phyloP scores from a whole-genome alignment of 2,113 vertebrate species.

The Cephalopholis sonnerati region DNA sequence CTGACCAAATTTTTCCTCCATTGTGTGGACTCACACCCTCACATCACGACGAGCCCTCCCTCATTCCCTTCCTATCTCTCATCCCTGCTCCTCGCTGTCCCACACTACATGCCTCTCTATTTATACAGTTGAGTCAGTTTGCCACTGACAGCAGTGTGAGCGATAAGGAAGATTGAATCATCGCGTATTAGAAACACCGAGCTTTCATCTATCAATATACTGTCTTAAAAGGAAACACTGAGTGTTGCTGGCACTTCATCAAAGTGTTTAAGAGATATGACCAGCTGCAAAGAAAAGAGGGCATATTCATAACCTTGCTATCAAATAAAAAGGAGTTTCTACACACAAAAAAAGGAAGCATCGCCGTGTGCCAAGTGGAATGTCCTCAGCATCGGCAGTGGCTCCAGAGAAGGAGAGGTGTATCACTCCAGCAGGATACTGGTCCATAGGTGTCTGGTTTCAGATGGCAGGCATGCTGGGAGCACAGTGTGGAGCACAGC shows the following conservation, averaged over 20 bases:
- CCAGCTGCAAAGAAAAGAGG: neutral
- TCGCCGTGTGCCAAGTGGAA: slow-evolving; percentile 34
- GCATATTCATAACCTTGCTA: neutral
- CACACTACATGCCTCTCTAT: slow-evolving; percentile 76
- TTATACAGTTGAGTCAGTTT: slow-evolving; percentile 79
- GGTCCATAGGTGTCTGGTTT: slow-evolving; percentile 77
- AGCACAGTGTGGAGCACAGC: slow-evolving; percentile 84
- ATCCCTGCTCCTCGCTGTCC: slow-evolving; percentile 70
- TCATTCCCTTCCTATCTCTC: slow-evolving; percentile 68
- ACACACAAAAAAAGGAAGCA: neutral
- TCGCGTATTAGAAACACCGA: slow-evolving; percentile 59
- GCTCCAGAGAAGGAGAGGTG: slow-evolving; percentile 61
- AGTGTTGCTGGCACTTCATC: slow-evolving; percentile 39
- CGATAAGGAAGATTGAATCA: slow-evolving; percentile 76
- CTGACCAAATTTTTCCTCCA: slow-evolving; percentile 46
- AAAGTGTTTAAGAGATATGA: slow-evolving; percentile 20
- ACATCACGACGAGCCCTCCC: slow-evolving; percentile 72
- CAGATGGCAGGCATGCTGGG: slow-evolving; percentile 76
- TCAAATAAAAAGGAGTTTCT: slow-evolving; percentile 1
- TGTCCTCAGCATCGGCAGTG: slow-evolving; percentile 62
- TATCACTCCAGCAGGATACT: slow-evolving; percentile 66
- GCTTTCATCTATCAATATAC: slow-evolving; percentile 48
- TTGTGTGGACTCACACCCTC: slow-evolving; percentile 74
- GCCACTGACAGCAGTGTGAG: slow-evolving; percentile 66
- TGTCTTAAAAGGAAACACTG: slow-evolving; percentile 37